Evolutionary conservation across 2,113 vertebrate genomes (phyloP).

Genomic region (Chionis minor): DNA sequence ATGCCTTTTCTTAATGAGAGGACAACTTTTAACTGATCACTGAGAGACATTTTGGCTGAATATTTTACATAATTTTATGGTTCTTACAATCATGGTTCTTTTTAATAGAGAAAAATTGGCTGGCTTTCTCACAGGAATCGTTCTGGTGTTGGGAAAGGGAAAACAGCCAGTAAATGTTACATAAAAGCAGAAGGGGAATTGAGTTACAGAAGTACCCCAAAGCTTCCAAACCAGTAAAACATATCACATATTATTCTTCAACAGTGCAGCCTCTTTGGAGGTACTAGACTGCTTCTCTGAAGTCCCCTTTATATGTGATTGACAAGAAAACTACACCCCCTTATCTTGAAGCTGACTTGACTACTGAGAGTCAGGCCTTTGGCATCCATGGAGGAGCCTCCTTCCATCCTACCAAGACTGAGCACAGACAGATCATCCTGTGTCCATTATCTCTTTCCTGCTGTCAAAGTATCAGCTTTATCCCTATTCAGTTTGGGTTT

Average conservation of each 20-base stretch:
- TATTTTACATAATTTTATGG: background rate
- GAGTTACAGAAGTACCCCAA: background rate
- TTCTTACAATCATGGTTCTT: background rate
- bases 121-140: background rate
- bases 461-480: background rate
- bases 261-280: background rate
- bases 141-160: background rate
- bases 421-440: background rate
- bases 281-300: background rate
- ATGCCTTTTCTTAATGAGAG: background rate
- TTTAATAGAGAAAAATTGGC: background rate
- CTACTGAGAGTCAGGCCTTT: background rate
- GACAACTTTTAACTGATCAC: background rate
- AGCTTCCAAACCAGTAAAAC: background rate
- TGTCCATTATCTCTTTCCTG: background rate
- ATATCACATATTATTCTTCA: background rate
- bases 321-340: background rate
- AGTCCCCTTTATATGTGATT: background rate
- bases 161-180: background rate
- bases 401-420: background rate
- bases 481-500: background rate
- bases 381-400: background rate
- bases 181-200: background rate
- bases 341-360: background rate
- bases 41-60: background rate